Evolutionary conservation across 2,888 invertebrate species (phyloP).

Genomic region (Aphidoletes aphidimyza): DNA sequence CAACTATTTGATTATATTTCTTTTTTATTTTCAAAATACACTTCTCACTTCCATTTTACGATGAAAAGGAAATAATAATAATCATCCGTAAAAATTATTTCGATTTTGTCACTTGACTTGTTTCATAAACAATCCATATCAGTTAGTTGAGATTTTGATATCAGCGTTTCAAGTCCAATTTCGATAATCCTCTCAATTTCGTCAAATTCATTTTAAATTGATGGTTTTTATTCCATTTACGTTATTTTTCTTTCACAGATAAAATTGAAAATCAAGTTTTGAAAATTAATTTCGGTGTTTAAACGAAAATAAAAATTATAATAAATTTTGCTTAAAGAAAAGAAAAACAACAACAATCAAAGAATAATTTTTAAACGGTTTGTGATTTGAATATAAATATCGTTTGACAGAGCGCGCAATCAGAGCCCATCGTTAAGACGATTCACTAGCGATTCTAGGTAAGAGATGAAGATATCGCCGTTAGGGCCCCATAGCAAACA

Average conservation of each 20-base stretch:
- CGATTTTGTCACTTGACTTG: no score
- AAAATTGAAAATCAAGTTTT: no score
- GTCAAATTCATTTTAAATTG: no score
- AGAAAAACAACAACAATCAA: neutral
- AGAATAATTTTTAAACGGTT: neutral
- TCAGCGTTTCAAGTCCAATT: no score
- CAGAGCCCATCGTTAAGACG: neutral
- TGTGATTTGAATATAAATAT: neutral
- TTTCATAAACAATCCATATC: no score
- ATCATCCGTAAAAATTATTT: neutral
- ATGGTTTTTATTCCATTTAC: no score
- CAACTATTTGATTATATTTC: neutral
- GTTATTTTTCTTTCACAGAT: no score
- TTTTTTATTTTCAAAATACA: neutral
- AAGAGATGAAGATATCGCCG: constrained; percentile 4
- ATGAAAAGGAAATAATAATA: neutral
- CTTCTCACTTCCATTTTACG: no score
- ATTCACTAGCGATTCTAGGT: constrained; percentile 6
- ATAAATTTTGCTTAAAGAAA: neutral
- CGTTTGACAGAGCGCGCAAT: neutral
- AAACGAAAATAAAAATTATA: neutral
- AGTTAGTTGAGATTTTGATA: no score
- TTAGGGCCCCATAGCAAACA: neutral
- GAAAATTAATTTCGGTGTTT: neutral
- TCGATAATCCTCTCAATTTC: no score